Evolutionary conservation across 2,888 invertebrate species (phyloP).

Genomic region (Bellardia bayeri): DNA sequence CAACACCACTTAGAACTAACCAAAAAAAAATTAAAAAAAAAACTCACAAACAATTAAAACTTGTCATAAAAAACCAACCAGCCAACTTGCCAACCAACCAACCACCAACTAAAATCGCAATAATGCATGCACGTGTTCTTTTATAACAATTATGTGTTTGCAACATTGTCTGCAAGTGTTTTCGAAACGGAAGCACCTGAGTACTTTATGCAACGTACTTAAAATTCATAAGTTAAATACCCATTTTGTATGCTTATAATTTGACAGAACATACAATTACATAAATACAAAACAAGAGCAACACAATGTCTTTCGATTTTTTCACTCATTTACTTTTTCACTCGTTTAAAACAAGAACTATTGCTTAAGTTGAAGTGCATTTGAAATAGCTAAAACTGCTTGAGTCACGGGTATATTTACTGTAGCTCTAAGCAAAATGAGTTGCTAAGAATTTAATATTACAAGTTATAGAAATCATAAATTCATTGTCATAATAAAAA

Average conservation of each 20-base stretch:
- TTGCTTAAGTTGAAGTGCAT: no score
- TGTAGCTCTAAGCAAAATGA: no score
- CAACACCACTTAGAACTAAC: no score
- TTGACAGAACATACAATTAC: background rate
- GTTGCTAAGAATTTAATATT: no score
- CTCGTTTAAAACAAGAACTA: no score
- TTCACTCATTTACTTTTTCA: slow-evolving; percentile 10
- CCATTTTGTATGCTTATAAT: slow-evolving; percentile 34
- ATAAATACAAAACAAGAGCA: background rate
- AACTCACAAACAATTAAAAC: slow-evolving; percentile 28
- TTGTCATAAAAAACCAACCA: slow-evolving; percentile 32
- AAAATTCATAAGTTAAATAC: slow-evolving; percentile 65
- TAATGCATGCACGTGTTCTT: slow-evolving; percentile 57
- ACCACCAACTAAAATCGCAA: slow-evolving; percentile 26
- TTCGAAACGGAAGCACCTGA: slow-evolving; percentile 58
- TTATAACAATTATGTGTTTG: slow-evolving; percentile 44
- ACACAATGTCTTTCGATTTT: background rate
- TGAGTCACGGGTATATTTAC: no score
- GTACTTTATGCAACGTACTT: slow-evolving; percentile 55
- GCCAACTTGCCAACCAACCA: background rate
- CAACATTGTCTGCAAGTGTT: slow-evolving; percentile 58
- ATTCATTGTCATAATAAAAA: no score
- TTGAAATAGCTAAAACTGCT: no score
- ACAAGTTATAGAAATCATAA: no score
- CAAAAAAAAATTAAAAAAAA: background rate